These are phyloP conservation scores for Pseudomyrmex pallidus DNA, from an alignment of 1,140 invertebrate species.

Conservation along the genomic window DNA sequence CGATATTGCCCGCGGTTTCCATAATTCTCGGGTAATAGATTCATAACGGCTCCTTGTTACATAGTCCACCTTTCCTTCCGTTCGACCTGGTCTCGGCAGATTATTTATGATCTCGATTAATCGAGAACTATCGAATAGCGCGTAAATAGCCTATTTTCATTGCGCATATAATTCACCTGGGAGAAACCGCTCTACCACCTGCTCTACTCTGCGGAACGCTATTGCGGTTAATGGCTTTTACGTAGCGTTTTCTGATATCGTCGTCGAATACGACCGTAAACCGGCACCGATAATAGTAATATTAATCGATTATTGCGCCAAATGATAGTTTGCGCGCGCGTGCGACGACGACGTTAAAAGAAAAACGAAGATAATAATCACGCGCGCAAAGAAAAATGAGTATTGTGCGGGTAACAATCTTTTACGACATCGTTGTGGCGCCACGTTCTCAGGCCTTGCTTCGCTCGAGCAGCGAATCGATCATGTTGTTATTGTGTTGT, in stretches of 20 bases:
- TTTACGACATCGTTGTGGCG: conserved; percentile 31
- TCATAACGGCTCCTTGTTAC: conserved; percentile 30
- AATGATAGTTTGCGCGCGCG: conserved; percentile 29
- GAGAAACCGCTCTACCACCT: conserved; percentile 42
- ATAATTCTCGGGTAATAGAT: conserved; percentile 33
- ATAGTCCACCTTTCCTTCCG: conserved; percentile 31
- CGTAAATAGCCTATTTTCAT: conserved; percentile 51
- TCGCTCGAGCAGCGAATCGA: conserved; percentile 25
- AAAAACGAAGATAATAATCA: conserved; percentile 40
- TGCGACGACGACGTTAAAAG: conserved; percentile 8
- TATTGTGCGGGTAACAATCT: conserved; percentile 38
- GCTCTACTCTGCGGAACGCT: neutral
- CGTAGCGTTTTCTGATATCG: neutral
- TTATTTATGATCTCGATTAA: conserved; percentile 42
- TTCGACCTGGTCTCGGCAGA: neutral
- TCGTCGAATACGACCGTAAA: conserved; percentile 35
- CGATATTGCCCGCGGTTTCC: conserved; percentile 2
- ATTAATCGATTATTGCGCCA: conserved; percentile 71
- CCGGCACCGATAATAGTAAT: conserved; percentile 34
- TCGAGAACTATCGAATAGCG: conserved; percentile 36
- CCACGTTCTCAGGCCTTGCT: neutral
- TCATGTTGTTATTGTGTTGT: conserved; percentile 50
- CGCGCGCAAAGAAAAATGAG: conserved; percentile 19
- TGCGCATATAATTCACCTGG: conserved; percentile 38
- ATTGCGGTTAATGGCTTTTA: conserved; percentile 45